phyloP scores from a whole-genome alignment of 2,888 invertebrate genomes.

The Orchesellides sinensis region DNA sequence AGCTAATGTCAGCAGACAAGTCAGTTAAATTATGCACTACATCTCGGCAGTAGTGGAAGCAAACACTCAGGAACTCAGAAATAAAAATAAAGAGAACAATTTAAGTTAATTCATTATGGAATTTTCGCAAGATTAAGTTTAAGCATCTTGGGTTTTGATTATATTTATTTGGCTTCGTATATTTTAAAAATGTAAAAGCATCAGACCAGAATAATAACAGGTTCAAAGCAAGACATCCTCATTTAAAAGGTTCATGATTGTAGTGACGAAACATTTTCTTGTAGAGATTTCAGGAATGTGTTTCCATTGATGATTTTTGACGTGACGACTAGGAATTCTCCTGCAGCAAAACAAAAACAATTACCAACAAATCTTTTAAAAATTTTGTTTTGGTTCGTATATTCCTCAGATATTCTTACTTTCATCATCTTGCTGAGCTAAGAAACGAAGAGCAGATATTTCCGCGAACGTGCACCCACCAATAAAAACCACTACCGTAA shows the following conservation, averaged over 20 bases:
- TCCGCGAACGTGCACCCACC: slow-evolving; percentile 99
- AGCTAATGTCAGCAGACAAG: no score
- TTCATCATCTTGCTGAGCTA: slow-evolving; percentile 80
- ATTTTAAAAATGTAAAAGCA: not conserved
- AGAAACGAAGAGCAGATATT: slow-evolving; percentile 81
- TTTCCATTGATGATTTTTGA: slow-evolving; percentile 95
- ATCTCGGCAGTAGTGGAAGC: not conserved
- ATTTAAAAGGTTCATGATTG: slow-evolving; percentile 35
- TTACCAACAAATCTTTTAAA: not conserved
- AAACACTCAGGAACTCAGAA: not conserved
- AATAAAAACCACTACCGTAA: slow-evolving; percentile 95
- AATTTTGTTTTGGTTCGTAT: not conserved
- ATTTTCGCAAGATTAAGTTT: no score
- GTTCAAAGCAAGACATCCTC: no score
- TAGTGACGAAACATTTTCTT: slow-evolving; percentile 78
- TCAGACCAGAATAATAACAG: not conserved
- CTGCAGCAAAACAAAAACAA: slow-evolving; percentile 79
- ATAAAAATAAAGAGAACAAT: not conserved
- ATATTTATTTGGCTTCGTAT: not conserved
- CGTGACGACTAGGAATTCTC: slow-evolving; percentile 93
- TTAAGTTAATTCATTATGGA: no score
- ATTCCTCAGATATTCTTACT: slow-evolving; percentile 56
- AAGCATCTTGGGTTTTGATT: no score
- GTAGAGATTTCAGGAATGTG: slow-evolving; percentile 87
- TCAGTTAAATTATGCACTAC: no score